Base-by-base conservation (phyloP, 2,113 vertebrate genomes). In the Myiopsitta monachus region DNA sequence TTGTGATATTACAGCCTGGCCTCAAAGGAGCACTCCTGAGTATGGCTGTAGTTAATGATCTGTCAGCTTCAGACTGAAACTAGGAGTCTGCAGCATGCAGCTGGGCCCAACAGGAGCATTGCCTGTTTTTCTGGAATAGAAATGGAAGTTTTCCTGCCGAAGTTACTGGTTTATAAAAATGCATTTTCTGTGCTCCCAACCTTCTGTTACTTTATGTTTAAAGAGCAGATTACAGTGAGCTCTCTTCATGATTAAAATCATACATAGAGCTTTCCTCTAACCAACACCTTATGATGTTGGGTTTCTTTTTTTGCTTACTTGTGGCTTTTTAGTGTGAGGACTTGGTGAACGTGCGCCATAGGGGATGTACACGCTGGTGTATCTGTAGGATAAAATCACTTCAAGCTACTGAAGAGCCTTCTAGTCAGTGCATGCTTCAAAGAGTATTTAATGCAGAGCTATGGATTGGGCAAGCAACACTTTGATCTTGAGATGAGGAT, bases 81-180 rank as follows among this genome's bases (percentile, higher is more conserved):
- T 36, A 8, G 24, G 76, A 64, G 51, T 38, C 43, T 72, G 46
- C 69, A 84, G 73, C 61, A 3, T 77, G 83, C 46, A 68, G 0
- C n/a, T 80, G 64, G 75, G 63, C 68, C 69, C 38, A 77, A 15
- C 26, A 74, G 83, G 85, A 93, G 46, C 15, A 5, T 6, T 64
- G 67, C 43, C 83, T 75, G 43, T 18, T 30, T 14, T 47, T 92
- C 69, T 75, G 30, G 57, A 87, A 41, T n/a, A 54, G 80, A 28
- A 57, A 64, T 86, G 68, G 70, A 85, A 11, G 54, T 54, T 80
- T 80, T 52, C 39, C 64, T 67, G 33, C 88, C 0, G 52, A 33
- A 83, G 49, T 95, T 83, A 47, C 72, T 88, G 61, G 9, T 77
- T 90, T 61, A 62, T 88, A 68, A 61, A 81, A 90, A 61, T 47